Base-by-base conservation (phyloP, 1,140 invertebrate genomes). In the Drosophila tani region DNA sequence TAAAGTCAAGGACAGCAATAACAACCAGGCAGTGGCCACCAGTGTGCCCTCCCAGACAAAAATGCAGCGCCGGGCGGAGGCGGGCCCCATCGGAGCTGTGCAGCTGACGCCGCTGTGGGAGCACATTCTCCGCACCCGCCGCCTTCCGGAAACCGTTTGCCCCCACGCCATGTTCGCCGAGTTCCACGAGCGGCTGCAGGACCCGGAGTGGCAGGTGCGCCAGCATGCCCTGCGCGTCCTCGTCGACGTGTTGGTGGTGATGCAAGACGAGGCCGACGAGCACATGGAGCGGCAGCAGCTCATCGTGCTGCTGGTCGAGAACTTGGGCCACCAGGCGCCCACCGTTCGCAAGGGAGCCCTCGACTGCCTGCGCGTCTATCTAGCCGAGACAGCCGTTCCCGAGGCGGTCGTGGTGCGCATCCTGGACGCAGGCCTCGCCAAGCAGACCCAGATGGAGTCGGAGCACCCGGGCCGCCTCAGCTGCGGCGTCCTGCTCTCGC, bases 191-290 rank as follows among this genome's bases (percentile, higher is more conserved):
- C 94, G 96, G 41, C 93, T 97, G n/a, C 94, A 94, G 41, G 95
- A 96, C 92, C 96, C 96, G 0, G 96, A 97, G 92, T 96, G 96
- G 95, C 96, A 97, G 91, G 96, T 97, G 17, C 94, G 96, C 4
- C 95, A 97, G 49, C 96, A 97, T 86, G 96, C 96, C 19, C 92
- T 97, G 2, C 93, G 96, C 57, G 96, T 97, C 7, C 93, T 97
- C 4, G 94, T 95, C 11, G 96, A 97, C 91, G 93, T 97, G 21
- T 92, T 97, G 8, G 96, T 96, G 1, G 95, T 96, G 17, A 93
- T 96, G 60, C 94, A 94, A 14, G 93, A 95, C 49, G 93, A 94
- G 32, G 93, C 96, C 7, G 95, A 96, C 59, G 93, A 94, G 58
- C 91, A 94, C 43, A 94, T 95, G 92, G 91, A 93, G 60, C 92